Evolutionary conservation across 2,113 vertebrate genomes (phyloP).

Genomic region (Notiomystis cincta): DNA sequence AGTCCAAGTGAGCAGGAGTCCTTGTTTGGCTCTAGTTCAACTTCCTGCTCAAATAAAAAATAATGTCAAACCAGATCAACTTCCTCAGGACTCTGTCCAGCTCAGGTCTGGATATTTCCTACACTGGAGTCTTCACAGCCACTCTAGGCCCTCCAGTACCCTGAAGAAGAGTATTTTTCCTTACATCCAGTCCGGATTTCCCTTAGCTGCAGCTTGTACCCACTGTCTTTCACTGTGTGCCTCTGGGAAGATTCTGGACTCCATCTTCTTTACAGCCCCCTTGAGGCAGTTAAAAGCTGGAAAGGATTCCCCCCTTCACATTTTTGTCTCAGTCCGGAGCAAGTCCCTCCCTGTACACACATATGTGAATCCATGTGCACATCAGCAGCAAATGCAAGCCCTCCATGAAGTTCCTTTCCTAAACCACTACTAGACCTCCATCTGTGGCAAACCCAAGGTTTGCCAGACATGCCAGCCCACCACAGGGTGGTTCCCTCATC

Average conservation of each 20-base stretch:
- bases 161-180: neutral
- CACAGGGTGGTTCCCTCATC: neutral
- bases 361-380: neutral
- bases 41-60: neutral
- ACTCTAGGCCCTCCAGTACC: neutral
- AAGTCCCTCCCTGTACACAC: neutral
- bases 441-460: neutral
- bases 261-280: neutral
- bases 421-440: neutral
- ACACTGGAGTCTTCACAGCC: neutral
- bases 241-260: neutral
- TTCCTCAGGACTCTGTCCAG: neutral
- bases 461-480: neutral
- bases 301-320: neutral
- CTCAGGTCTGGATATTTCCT: neutral
- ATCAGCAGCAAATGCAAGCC: neutral
- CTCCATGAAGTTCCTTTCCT: neutral
- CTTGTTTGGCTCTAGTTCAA: neutral
- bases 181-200: accelerated
- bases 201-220: neutral
- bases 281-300: neutral
- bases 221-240: neutral
- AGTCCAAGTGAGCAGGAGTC: neutral
- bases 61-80: neutral
- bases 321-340: neutral